Conservation (phyloP, 1,140 invertebrate species). For the Drosophila truncata region DNA sequence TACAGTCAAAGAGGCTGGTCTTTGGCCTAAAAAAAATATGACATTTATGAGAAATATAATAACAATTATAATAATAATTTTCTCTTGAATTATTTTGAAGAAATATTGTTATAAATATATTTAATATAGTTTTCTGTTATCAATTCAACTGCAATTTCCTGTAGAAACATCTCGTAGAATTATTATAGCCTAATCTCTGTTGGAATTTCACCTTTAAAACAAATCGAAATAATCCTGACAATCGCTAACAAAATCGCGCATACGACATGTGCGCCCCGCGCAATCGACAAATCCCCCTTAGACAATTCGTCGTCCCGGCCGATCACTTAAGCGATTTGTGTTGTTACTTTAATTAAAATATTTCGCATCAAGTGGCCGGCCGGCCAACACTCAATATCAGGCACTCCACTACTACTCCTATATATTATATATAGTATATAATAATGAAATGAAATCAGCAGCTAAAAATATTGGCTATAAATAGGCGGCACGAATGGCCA, state of each 20-base stretch:
- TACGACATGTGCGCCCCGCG: conserved; percentile 35
- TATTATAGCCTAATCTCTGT: conserved; percentile 10
- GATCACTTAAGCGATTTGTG: conserved; percentile 54
- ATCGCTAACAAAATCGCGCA: conserved; percentile 24
- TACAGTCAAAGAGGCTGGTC: neutral
- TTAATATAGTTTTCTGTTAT: neutral
- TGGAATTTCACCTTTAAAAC: conserved; percentile 21
- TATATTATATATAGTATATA: neutral
- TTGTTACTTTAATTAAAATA: conserved; percentile 64
- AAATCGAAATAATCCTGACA: conserved; percentile 7
- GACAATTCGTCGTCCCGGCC: conserved; percentile 43
- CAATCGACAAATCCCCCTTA: conserved; percentile 35
- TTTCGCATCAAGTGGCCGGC: conserved; percentile 15
- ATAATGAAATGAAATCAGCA: conserved; percentile 76
- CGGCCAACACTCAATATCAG: neutral
- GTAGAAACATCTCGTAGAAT: conserved; percentile 36
- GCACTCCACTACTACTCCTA: neutral
- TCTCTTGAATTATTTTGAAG: neutral
- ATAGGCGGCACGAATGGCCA: conserved; percentile 61
- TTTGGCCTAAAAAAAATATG: neutral
- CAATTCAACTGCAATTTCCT: conserved; percentile 22
- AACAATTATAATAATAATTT: neutral
- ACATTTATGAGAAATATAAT: too few species aligned
- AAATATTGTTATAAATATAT: neutral
- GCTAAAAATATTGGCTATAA: conserved; percentile 79